phyloP scores from a whole-genome alignment of 2,888 invertebrate genomes.

The Penaeus monodon region DNA sequence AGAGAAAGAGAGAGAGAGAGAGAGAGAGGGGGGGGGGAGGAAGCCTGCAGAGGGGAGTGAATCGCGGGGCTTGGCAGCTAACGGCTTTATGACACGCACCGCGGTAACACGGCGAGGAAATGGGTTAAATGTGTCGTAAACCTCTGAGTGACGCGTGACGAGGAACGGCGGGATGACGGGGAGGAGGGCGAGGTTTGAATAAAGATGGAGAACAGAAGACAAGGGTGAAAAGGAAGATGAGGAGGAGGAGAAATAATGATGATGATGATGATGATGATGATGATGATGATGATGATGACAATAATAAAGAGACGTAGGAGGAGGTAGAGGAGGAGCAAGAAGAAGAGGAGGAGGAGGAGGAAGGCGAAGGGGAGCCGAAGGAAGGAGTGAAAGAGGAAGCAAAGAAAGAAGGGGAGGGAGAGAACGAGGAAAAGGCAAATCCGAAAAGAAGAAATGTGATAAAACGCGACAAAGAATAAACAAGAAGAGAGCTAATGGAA shows the following conservation, averaged over 20 bases:
- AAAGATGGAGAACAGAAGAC: background rate
- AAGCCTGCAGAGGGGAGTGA: too few relatives aligned
- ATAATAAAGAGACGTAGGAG: background rate
- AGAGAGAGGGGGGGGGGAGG: too few relatives aligned
- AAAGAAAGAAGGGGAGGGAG: background rate
- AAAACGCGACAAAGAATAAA: background rate
- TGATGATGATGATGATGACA: background rate
- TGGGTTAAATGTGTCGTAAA: too few relatives aligned
- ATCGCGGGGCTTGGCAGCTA: too few relatives aligned
- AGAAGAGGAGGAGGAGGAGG: conserved; percentile 1
- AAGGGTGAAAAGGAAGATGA: too few relatives aligned
- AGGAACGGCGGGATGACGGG: too few relatives aligned
- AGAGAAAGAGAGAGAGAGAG: background rate
- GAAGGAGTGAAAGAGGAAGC: conserved; percentile 1
- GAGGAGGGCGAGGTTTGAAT: background rate
- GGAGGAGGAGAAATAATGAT: background rate
- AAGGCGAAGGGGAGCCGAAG: background rate
- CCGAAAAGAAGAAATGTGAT: background rate
- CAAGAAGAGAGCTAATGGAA: too few relatives aligned
- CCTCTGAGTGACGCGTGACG: too few relatives aligned
- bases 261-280: conserved; percentile 11
- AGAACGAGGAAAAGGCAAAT: background rate
- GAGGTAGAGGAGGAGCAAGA: conserved; percentile 3
- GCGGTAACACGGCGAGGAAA: too few relatives aligned
- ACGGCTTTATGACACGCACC: too few relatives aligned